These are phyloP conservation scores for Eueides isabella DNA, from an alignment of 1,140 invertebrate species.

Conservation along the genomic window DNA sequence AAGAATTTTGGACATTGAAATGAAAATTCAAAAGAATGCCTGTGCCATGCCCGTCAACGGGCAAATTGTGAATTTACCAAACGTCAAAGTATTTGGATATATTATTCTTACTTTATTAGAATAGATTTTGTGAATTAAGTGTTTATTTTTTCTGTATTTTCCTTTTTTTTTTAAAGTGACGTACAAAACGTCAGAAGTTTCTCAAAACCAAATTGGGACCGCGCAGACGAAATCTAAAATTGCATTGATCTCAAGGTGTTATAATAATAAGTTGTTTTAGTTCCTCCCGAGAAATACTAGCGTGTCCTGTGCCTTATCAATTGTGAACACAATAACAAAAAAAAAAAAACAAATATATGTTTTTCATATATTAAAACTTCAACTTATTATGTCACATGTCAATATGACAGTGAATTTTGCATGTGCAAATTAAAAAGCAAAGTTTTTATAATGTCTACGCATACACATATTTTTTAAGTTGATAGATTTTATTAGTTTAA, in stretches of 20 bases:
- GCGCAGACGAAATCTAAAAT: conserved; percentile 62
- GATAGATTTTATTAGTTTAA: not conserved
- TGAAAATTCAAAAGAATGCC: conserved; percentile 9
- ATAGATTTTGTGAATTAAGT: not conserved
- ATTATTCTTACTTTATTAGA: conserved; percentile 39
- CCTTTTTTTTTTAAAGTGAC: not conserved
- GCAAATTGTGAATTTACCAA: conserved; percentile 21
- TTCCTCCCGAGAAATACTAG: conserved; percentile 64
- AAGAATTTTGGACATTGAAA: not conserved
- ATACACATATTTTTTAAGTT: conserved; percentile 12
- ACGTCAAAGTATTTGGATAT: conserved; percentile 1
- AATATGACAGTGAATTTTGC: not conserved
- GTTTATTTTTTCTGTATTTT: not conserved
- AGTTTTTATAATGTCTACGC: not conserved
- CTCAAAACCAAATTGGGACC: conserved; percentile 64
- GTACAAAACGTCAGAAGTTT: conserved; percentile 19
- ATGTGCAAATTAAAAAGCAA: too few species aligned
- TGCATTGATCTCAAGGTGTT: conserved; percentile 76
- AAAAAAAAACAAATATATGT: too few species aligned
- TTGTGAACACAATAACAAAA: conserved; percentile 48
- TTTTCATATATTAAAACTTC: not conserved
- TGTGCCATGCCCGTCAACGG: conserved; percentile 32
- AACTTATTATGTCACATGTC: not conserved
- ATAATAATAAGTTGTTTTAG: conserved; percentile 68
- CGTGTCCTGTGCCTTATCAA: conserved; percentile 55